Conservation (phyloP, 2,797 vertebrate species). For the Threskiornis aethiopicus region DNA sequence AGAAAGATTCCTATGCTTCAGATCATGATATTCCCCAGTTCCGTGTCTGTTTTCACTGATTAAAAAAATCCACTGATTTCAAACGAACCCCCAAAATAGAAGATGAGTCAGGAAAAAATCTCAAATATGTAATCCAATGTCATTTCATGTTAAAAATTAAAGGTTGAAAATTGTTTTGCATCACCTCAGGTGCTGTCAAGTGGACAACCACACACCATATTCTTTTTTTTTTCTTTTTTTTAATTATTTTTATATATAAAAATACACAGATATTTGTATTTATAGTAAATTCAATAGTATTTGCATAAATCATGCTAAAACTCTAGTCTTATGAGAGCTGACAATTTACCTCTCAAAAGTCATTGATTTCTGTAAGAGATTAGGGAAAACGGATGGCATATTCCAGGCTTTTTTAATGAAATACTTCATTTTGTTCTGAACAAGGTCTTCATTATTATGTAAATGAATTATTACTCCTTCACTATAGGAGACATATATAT, state of each 20-base stretch:
- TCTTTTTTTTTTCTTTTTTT: background rate
- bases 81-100: background rate
- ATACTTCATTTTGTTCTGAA: background rate
- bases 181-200: background rate
- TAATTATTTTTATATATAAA: background rate
- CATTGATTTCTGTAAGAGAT: background rate
- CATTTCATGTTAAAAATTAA: background rate
- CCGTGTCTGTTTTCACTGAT: background rate
- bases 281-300: background rate
- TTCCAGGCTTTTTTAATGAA: background rate
- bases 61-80: background rate
- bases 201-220: rapidly evolving
- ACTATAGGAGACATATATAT: background rate
- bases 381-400: background rate
- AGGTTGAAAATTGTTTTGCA: background rate
- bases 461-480: background rate
- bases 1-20: background rate
- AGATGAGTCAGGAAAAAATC: background rate
- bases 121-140: background rate
- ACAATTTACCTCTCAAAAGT: background rate
- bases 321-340: background rate
- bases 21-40: background rate
- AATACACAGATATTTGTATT: background rate
- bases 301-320: background rate
- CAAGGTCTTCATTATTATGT: background rate